Base-by-base conservation (phyloP, 64 coral and sea anemone species). In the Acropora yongei region DNA sequence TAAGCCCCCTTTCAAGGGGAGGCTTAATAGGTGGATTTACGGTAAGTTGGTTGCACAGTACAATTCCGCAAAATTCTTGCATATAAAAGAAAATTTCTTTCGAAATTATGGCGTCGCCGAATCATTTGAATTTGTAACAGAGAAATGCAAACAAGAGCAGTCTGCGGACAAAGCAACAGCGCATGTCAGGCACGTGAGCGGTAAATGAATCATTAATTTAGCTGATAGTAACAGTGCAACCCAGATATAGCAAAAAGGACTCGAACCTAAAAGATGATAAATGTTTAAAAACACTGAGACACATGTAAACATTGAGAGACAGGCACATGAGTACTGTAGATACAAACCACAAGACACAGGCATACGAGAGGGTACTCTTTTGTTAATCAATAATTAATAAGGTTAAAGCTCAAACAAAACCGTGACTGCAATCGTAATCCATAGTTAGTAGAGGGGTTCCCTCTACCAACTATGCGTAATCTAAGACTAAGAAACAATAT, bases 221-320 rank as follows among this genome's bases (percentile, higher is more conserved):
- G 67, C 67, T 71, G 67, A 71, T 71, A 71, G 67, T 71, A 71
- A 71, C 67, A 71, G 67, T 71, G 67, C 67, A 71, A 71, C 67
- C 67, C 67, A 71, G 67, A 71, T 71, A 71, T 71, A 71, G 67
- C 67, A 71, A 71, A 71, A 71, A 71, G 67, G 67, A 71, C 67
- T 71, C 67, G 2, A 71, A 71, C 67, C 67, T 71, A 71, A 71
- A 71, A 71, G 67, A 71, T 71, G 67, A 71, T 71, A 71, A 71
- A 16, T 71, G 67, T 71, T 71, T 71, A 7, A 71, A 71, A 71
- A 7, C 67, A 71, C 67, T 71, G 67, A 71, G 67, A 71, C 67
- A 71, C 67, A 71, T 71, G 67, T 71, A 71, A 71, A 71, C 67
- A 71, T 16, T 71, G 67, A 71, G 67, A 71, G 67, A 71, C 67